These are phyloP conservation scores for Glareola pratincola DNA, from an alignment of 2,113 vertebrate genomes.

Conservation along the genomic window DNA sequence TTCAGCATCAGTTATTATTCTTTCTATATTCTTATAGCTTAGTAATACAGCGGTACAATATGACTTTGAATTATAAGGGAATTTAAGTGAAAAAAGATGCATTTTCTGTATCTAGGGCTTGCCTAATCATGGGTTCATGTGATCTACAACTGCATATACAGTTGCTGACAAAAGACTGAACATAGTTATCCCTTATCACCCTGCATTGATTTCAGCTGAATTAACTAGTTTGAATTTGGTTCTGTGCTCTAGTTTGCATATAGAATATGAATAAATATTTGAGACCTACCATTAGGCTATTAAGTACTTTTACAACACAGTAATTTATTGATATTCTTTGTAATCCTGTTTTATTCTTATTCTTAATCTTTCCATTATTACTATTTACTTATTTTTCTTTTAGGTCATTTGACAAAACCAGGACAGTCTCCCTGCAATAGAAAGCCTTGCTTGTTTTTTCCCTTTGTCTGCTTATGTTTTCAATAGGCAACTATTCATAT, in stretches of 20 bases:
- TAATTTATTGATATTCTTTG: not conserved
- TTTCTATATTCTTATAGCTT: not conserved
- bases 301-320: not conserved
- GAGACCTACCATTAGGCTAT: not conserved
- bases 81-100: not conserved
- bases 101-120: not conserved
- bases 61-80: not conserved
- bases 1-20: not conserved
- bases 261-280: not conserved
- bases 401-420: not conserved
- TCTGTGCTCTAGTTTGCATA: not conserved
- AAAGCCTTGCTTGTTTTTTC: not conserved
- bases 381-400: not conserved
- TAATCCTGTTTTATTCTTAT: not conserved
- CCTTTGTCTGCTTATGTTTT: not conserved
- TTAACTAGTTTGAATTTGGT: not conserved
- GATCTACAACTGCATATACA: not conserved
- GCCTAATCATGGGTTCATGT: not conserved
- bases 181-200: not conserved
- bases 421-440: not conserved
- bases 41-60: not conserved
- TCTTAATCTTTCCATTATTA: not conserved
- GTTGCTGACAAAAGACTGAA: not conserved
- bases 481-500: not conserved
- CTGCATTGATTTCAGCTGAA: not conserved